Evolutionary conservation across 2,888 invertebrate species (phyloP).

Genomic region (Polydrusus tereticollis): DNA sequence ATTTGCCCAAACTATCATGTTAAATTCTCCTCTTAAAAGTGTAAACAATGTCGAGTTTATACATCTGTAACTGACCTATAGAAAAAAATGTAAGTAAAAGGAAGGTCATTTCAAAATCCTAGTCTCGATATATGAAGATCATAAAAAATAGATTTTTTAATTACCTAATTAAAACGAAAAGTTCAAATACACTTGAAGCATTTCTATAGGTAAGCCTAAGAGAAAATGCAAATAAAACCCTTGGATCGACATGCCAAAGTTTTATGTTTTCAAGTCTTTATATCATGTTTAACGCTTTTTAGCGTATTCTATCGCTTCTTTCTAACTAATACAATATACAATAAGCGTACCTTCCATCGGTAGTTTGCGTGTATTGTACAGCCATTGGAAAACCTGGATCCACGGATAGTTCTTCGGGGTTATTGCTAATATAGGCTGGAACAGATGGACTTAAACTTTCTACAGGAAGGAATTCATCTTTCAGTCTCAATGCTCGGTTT

Average conservation of each 20-base stretch:
- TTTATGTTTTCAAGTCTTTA: no score
- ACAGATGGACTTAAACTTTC: constrained; percentile 43
- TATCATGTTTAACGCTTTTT: no score
- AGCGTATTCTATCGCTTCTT: no score
- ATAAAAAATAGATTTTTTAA: no score
- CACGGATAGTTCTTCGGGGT: constrained; percentile 34
- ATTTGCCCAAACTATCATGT: neutral
- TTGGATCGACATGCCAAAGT: no score
- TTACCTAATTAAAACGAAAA: no score
- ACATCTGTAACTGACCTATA: neutral
- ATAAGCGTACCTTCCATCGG: constrained; percentile 65
- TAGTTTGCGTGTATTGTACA: constrained; percentile 69
- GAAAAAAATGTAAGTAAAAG: neutral
- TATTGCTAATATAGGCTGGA: constrained; percentile 31
- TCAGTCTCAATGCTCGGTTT: constrained; percentile 85
- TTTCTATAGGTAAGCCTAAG: no score
- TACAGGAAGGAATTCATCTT: constrained; percentile 64
- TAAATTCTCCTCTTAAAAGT: neutral
- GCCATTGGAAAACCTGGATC: constrained; percentile 53
- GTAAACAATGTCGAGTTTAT: neutral
- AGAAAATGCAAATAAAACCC: no score
- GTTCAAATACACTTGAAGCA: no score
- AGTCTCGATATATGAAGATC: neutral
- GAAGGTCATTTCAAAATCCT: neutral
- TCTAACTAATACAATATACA: neutral